Evolutionary conservation across 2,888 invertebrate species (phyloP), one percentile per base, ranked within the genome.

Genomic region (Arenicola marina): DNA sequence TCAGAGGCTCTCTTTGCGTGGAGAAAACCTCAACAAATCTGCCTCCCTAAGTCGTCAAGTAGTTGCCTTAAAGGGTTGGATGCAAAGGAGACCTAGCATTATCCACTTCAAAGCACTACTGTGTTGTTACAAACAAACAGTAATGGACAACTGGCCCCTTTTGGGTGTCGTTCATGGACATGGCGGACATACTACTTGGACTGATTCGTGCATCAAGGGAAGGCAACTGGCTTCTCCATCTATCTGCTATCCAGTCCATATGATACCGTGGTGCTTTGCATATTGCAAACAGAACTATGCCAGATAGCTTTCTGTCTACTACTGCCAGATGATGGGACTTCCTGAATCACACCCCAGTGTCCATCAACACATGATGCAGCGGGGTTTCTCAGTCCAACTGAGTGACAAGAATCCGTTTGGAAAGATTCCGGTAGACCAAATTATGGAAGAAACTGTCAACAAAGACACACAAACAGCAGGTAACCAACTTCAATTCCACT

Each of bases 211-310:
- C 67, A 24, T 54, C 65, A 2, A 43, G 67, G 15, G 69, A 69
- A 45, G 72, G 66, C 2, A 57, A 64, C 51, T 70, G 68, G 67
- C 11, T 48, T 15, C 26, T 71, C 18, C 72, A 71, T 46, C 61
- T 73, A 1, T 18, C 51, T 32, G 33, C 57, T 2, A 63, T 71
- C 18, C 24, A 56, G n/a, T n/a, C 4, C 24, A 11, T 2, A 60
- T 71, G 62, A 65, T 71, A 29, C 71, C 65, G 4, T 72, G 68
- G 67, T 63, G 59, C 34, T 73, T 72, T 59, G 72, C 71, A 3
- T 70, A 70, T 54, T 68, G 73, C 48, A 61, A 48, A 4, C 31
- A 62, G 11, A 73, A 73, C 51, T 71, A 73, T 53, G 67, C 72
- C 21, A 32, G 48, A 21, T 72, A 70, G 33, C 51, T 72, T 4